phyloP scores from a whole-genome alignment of 53 echinoderm and acorn worm species.

The Echinometra lucunter region DNA sequence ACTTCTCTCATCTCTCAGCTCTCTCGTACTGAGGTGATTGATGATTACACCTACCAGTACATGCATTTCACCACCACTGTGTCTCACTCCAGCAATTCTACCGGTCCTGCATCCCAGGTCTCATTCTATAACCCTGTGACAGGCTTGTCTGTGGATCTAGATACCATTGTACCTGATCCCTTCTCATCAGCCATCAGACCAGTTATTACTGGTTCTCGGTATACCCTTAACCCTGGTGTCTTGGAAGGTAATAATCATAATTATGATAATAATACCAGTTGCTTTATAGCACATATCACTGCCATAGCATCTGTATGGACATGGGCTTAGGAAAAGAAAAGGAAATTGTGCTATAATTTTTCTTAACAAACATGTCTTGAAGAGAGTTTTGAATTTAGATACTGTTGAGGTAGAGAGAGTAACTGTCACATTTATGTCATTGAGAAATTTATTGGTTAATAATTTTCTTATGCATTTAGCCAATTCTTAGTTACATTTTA shows the following conservation, averaged over 20 bases:
- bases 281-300: too few relatives aligned
- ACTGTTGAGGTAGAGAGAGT: too few relatives aligned
- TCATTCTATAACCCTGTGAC: conserved; percentile 64
- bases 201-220: conserved; percentile 1
- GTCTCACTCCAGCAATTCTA: conserved; percentile 58
- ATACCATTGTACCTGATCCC: not conserved
- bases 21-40: not conserved
- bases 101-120: conserved; percentile 71
- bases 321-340: too few relatives aligned
- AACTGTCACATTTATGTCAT: too few relatives aligned
- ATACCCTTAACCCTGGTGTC: conserved; percentile 61
- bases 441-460: too few relatives aligned
- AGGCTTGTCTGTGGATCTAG: conserved; percentile 65
- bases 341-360: too few relatives aligned
- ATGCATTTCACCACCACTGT: conserved; percentile 79
- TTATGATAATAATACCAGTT: too few relatives aligned
- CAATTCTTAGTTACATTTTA: too few relatives aligned
- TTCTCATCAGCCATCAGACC: conserved; percentile 4
- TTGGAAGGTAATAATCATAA: conserved; percentile 66
- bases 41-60: conserved; percentile 71
- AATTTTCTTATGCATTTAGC: too few relatives aligned
- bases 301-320: too few relatives aligned
- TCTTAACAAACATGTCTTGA: too few relatives aligned
- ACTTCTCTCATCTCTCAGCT: conserved; percentile 6
- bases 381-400: too few relatives aligned